Evolutionary conservation across 2,113 vertebrate species (phyloP).

Genomic region (Rhombomys opimus): DNA sequence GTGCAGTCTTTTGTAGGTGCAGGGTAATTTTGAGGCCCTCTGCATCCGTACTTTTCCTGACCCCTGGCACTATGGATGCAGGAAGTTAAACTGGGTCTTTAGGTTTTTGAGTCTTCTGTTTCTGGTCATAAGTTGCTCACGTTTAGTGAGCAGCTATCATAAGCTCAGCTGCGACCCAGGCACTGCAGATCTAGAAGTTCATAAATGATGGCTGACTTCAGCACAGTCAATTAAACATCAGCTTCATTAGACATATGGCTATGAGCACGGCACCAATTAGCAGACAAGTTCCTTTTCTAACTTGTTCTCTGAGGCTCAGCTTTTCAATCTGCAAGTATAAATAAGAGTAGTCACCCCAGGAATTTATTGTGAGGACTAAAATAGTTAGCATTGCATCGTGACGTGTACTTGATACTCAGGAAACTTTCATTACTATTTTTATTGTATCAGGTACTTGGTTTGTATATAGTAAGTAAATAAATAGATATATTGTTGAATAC

Average conservation of each 20-base stretch:
- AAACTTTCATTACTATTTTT: background rate
- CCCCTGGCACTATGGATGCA: background rate
- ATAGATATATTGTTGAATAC: background rate
- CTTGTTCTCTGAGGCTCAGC: background rate
- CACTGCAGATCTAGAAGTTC: background rate
- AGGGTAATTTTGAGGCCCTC: background rate
- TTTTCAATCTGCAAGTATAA: constrained; percentile 40
- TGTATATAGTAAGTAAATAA: constrained; percentile 14
- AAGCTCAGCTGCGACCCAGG: background rate
- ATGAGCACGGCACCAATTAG: background rate
- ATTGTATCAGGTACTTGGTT: constrained; percentile 1
- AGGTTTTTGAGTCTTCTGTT: background rate
- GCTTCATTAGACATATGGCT: background rate
- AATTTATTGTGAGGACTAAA: background rate
- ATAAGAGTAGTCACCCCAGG: background rate
- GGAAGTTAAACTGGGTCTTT: background rate
- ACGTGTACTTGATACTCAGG: background rate
- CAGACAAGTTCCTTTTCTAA: background rate
- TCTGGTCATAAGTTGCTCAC: background rate
- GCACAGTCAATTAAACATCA: background rate
- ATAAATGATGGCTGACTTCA: background rate
- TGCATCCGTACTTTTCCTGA: background rate
- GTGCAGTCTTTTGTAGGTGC: background rate
- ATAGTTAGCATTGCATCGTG: background rate
- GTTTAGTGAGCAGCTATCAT: constrained; percentile 7